These are phyloP conservation scores for human (Homo sapiens) DNA, from an alignment of 2,113 vertebrate genomes.

Conservation along the genomic window GRCh38 chr6:118693001-118693500, in stretches of 20 bases:
- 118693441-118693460: neutral
- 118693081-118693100: neutral
- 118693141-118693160: neutral
- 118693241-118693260: conserved; percentile 34
- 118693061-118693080: neutral
- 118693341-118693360: conserved; percentile 17
- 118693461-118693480: neutral
- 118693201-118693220: neutral
- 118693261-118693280: neutral
- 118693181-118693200: neutral
- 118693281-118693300: neutral
- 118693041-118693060: neutral
- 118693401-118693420: neutral
- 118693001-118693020: neutral
- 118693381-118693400: neutral
- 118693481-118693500: neutral
- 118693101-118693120: neutral
- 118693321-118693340: conserved; percentile 10
- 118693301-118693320: neutral
- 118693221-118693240: neutral
- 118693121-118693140: neutral
- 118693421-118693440: conserved; percentile 32
- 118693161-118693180: neutral
- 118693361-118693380: neutral
- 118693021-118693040: neutral